These are phyloP conservation scores for Catalaphyllia jardinei DNA, from an alignment of 64 coral and sea anemone species.

Conservation along the genomic window DNA sequence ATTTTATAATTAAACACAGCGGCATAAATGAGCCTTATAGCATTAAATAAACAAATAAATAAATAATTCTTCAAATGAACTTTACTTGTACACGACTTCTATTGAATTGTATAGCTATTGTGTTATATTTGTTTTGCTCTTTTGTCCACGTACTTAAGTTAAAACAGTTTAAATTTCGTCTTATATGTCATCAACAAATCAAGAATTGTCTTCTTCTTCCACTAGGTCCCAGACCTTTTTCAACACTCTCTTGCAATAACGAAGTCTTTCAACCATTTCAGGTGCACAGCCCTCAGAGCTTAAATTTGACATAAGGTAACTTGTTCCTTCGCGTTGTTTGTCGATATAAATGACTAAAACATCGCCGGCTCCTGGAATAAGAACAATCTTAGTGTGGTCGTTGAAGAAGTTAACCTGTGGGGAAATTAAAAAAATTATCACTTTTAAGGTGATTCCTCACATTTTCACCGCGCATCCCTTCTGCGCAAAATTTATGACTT, in stretches of 20 bases:
- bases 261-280: constrained; percentile 73
- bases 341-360: constrained; percentile 91
- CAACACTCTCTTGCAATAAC: constrained; percentile 80
- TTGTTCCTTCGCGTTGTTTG: constrained; percentile 81
- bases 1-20: too few species aligned
- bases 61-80: too few species aligned
- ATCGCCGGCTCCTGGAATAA: constrained; percentile 74
- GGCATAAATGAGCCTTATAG: too few species aligned
- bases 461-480: too few species aligned
- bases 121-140: neutral
- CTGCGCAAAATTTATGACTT: too few species aligned
- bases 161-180: neutral
- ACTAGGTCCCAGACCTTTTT: constrained; percentile 80
- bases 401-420: constrained; percentile 96
- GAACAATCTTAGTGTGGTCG: constrained; percentile 96
- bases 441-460: neutral
- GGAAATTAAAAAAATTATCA: neutral
- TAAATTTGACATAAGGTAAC: constrained; percentile 74
- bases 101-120: too few species aligned
- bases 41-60: too few species aligned
- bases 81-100: too few species aligned
- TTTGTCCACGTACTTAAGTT: neutral
- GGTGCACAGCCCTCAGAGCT: constrained; percentile 39
- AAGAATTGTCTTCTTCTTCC: constrained; percentile 48
- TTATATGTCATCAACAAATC: neutral